Evolutionary conservation across 2,113 vertebrate species (phyloP).

Genomic region (Misgurnus mizolepis): DNA sequence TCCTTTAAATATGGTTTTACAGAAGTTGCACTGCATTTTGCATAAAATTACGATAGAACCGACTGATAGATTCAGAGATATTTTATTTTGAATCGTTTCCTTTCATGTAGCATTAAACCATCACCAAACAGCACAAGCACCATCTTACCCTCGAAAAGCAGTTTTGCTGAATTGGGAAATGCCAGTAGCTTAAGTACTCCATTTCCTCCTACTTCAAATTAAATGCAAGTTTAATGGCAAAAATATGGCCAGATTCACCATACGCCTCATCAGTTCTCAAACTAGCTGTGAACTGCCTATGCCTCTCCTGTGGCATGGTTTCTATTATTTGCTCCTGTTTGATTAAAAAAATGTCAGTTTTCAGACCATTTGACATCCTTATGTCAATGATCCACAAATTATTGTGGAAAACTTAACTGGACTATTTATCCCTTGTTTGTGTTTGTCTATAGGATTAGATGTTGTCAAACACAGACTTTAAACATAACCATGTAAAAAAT

Average conservation of each 20-base stretch:
- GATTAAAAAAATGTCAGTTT: not conserved
- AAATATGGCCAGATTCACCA: not conserved
- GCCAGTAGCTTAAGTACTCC: not conserved
- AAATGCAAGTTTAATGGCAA: not conserved
- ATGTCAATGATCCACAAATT: not conserved
- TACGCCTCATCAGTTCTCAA: not conserved
- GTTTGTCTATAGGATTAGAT: not conserved
- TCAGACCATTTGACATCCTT: not conserved
- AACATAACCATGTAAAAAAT: not conserved
- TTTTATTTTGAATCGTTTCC: slow-evolving; percentile 23
- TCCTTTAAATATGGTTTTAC: not conserved
- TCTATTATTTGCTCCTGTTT: slow-evolving; percentile 7
- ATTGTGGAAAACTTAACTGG: not conserved
- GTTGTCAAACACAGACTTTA: not conserved
- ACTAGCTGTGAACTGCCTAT: slow-evolving; percentile 4
- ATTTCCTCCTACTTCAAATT: not conserved
- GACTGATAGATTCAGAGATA: not conserved
- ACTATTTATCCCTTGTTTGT: not conserved
- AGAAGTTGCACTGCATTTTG: not conserved
- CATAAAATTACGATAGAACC: not conserved
- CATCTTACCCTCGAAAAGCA: not conserved
- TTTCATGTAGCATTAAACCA: not conserved
- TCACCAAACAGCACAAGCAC: slow-evolving; percentile 12
- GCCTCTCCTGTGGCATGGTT: not conserved
- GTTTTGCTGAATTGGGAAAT: not conserved